phyloP scores from a whole-genome alignment of 2,888 invertebrate genomes.

The Ecdyonurus torrentis region DNA sequence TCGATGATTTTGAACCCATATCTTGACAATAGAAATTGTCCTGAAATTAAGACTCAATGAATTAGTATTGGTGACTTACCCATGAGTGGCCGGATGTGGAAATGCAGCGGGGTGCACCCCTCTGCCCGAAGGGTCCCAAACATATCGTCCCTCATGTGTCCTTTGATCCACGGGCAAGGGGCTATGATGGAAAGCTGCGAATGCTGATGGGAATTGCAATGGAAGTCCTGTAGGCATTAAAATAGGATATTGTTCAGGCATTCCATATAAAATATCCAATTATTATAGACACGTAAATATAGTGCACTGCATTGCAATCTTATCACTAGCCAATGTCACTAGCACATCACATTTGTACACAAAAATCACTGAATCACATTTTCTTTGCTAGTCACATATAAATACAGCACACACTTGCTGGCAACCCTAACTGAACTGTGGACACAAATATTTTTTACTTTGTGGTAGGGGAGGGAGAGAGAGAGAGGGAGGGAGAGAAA shows the following conservation, averaged over 20 bases:
- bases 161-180: conserved; percentile 41
- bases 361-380: no score
- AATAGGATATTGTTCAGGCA: background rate
- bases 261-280: no score
- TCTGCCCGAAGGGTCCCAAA: conserved; percentile 25
- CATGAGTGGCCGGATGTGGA: conserved; percentile 24
- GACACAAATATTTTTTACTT: background rate
- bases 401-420: background rate
- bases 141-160: conserved; percentile 31
- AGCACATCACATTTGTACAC: no score
- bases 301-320: no score
- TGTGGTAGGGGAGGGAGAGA: no score
- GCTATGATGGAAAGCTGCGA: conserved; percentile 34
- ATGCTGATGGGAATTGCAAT: conserved; percentile 29
- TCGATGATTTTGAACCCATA: no score
- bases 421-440: background rate
- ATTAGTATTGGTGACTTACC: no score
- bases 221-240: conserved; percentile 24
- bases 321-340: no score
- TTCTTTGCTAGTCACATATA: no score
- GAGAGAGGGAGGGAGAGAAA: background rate
- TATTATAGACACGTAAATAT: no score
- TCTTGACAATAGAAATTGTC: no score
- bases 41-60: no score
- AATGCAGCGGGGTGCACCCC: conserved; percentile 19